These are phyloP conservation scores for Bombus turneri DNA, from an alignment of 1,140 invertebrate genomes.

Conservation along the genomic window DNA sequence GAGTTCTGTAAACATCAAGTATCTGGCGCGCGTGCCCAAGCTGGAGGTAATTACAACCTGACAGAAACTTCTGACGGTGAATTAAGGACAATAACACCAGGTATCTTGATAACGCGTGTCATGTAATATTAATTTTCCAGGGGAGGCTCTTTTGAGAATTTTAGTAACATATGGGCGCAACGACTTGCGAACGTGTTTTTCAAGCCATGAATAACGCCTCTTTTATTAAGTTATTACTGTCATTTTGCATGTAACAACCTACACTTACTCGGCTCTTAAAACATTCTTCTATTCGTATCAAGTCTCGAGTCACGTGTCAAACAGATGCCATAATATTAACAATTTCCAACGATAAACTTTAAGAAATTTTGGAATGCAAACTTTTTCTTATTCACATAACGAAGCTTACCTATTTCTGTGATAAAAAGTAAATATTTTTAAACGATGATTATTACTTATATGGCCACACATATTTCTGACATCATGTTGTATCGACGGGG, in stretches of 20 bases:
- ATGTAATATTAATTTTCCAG: neutral
- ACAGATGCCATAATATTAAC: neutral
- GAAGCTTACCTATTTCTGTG: too few species aligned
- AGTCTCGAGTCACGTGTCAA: neutral
- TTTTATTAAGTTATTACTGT: neutral
- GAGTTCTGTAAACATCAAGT: conserved; percentile 21
- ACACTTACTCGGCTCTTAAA: neutral
- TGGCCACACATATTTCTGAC: too few species aligned
- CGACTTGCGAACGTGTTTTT: neutral
- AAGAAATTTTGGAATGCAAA: neutral
- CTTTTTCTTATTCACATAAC: neutral
- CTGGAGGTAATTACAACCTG: conserved; percentile 61
- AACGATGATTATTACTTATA: neutral
- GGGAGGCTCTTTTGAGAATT: neutral
- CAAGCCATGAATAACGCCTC: neutral
- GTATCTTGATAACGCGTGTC: conserved; percentile 16
- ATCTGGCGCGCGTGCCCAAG: conserved; percentile 46
- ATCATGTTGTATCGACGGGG: neutral
- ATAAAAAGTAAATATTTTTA: neutral
- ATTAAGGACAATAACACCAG: conserved; percentile 58
- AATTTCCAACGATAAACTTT: too few species aligned
- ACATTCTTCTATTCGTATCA: neutral
- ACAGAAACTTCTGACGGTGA: conserved; percentile 57
- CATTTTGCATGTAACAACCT: neutral
- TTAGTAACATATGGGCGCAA: conserved; percentile 4